Base-by-base conservation (phyloP, 2,113 vertebrate species). In the Bettongia penicillata region DNA sequence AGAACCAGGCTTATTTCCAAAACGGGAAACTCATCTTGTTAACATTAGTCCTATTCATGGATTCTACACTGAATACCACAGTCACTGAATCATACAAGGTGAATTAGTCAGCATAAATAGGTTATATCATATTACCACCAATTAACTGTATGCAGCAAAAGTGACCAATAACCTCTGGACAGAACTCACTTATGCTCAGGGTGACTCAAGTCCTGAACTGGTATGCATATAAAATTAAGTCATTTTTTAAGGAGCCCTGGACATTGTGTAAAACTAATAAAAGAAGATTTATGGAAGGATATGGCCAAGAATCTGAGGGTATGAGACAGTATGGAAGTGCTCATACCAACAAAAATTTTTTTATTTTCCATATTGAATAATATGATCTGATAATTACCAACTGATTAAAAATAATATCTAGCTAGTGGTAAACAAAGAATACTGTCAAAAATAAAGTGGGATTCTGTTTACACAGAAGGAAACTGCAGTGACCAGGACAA, bases 391-490 rank as follows among this genome's bases (percentile, higher is more conserved):
- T 23, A 49, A 93, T 94, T 91, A 92, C 26, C 25, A 92, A 8
- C 90, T 23, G 93, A 94, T 90, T 95, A 90, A 95, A 91, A 94
- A 61, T 1, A 91, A 52, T 91, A 53, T 57, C 92, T 12, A 61
- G 25, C 43, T 89, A 94, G 16, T 51, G 53, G 25, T 0, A 90
- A 61, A 61, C 55, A 23, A 90, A 94, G 2, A 52, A 51, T 3
- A 91, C 12, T 95, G 6, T 11, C 43, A 94, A 95, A 97, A 94
- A 0, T 51, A 57, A 53, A 95, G 47, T 96, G 89, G n/a, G 50
- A 68, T 92, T 61, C 93, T 90, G 89, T 92, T 96, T 91, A 37
- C 4, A 91, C 50, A 95, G 55, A 90, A 97, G 49, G n/a, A 94
- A 93, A 91, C 51, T 94, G n/a, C 26, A 90, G 90, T 91, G 96